Percentiles rank a stretch among this genome's conserved stretches.
These are phyloP conservation scores for Lordiphosa collinella DNA, from an alignment of 1,140 invertebrate species.

Conservation along the genomic window DNA sequence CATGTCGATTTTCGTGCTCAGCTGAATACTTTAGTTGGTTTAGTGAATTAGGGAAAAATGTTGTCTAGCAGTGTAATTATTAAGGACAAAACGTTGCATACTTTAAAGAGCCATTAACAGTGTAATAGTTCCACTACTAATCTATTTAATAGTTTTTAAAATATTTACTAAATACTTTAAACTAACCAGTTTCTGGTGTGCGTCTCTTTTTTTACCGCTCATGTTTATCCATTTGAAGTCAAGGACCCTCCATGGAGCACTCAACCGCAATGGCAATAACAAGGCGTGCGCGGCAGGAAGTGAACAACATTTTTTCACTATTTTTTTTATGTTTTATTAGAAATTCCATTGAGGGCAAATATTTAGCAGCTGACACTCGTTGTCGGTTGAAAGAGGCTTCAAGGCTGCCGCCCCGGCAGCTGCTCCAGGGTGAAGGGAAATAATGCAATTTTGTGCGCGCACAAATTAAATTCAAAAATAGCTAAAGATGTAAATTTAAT, in stretches of 20 bases:
- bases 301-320: conserved; percentile 18
- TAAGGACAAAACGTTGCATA: conserved; percentile 4
- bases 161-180: too few species aligned
- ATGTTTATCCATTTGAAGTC: conserved; percentile 8
- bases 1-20: too few species aligned
- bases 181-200: too few species aligned
- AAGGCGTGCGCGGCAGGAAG: conserved; percentile 9
- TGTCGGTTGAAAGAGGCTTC: conserved; percentile 14
- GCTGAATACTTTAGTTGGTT: too few species aligned
- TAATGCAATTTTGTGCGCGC: conserved; percentile 53
- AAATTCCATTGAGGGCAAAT: conserved; percentile 53
- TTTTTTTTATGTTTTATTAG: conserved; percentile 22
- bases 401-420: not conserved
- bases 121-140: too few species aligned
- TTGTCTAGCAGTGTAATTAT: too few species aligned
- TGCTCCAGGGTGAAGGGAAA: not conserved
- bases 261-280: conserved; percentile 28
- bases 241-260: conserved; percentile 14
- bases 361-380: conserved; percentile 41
- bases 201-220: too few species aligned
- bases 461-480: conserved; percentile 53
- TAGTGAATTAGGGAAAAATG: too few species aligned
- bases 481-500: conserved; percentile 47
- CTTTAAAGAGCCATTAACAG: too few species aligned
- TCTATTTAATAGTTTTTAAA: too few species aligned